Conservation (phyloP, 2,888 invertebrate genomes). For the Reticulitermes lucifugus region DNA sequence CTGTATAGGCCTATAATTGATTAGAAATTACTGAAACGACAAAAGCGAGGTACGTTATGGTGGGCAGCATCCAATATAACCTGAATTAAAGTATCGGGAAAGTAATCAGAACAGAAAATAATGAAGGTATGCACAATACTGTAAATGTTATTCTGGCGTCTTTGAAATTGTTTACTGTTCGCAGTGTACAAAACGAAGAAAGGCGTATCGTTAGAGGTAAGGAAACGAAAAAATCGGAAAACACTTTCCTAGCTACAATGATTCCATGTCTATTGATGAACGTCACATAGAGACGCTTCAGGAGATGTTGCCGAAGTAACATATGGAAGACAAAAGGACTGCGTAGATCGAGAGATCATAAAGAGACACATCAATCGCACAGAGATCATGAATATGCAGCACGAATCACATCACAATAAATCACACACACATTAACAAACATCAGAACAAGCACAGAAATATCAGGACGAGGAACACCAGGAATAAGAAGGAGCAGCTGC, state of each 20-base stretch:
- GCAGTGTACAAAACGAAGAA: background rate
- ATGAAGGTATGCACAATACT: background rate
- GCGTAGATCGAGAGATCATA: no score
- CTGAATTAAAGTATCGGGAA: slow-evolving; percentile 20
- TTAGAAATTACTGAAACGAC: background rate
- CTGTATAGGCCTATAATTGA: background rate
- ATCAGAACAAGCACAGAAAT: no score
- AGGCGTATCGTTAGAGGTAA: background rate
- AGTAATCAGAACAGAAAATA: slow-evolving; percentile 25
- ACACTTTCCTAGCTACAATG: slow-evolving; percentile 1
- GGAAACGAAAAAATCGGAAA: slow-evolving; percentile 21
- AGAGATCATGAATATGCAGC: no score
- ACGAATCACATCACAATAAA: no score
- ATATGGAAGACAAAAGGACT: no score
- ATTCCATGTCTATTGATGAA: background rate
- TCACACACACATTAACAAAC: no score
- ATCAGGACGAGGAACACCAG: no score
- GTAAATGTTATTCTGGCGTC: background rate
- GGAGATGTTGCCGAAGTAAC: background rate
- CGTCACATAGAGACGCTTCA: background rate
- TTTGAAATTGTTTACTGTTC: background rate
- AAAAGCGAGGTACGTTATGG: background rate
- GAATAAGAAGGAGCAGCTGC: no score
- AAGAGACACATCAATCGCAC: no score
- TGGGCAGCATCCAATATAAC: background rate